Conservation (phyloP, 2,113 vertebrate species). For the Toxotes jaculatrix region DNA sequence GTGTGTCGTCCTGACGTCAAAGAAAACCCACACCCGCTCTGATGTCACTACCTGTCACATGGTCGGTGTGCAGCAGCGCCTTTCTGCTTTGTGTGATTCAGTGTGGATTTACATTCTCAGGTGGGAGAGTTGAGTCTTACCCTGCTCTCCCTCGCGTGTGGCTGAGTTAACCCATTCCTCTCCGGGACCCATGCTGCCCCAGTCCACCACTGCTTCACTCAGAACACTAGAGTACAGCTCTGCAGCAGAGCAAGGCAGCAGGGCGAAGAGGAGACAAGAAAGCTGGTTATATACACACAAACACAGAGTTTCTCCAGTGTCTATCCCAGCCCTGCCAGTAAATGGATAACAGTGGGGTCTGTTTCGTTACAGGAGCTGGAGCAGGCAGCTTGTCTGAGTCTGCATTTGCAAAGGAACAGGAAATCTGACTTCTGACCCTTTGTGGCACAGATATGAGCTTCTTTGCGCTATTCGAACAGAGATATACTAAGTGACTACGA, state of each 20-base stretch:
- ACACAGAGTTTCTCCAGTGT: slow-evolving; percentile 17
- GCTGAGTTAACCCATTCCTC: slow-evolving; percentile 76
- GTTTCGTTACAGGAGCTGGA: background rate
- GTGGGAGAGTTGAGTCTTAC: slow-evolving; percentile 69
- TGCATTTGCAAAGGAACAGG: slow-evolving; percentile 48
- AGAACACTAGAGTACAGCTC: slow-evolving; percentile 85
- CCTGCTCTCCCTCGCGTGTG: slow-evolving; percentile 62
- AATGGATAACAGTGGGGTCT: background rate
- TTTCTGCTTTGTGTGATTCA: slow-evolving; percentile 3
- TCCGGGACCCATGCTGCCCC: slow-evolving; percentile 78
- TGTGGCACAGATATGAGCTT: slow-evolving; percentile 2
- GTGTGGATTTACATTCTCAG: background rate
- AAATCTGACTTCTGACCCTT: slow-evolving; percentile 43
- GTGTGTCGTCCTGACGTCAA: background rate
- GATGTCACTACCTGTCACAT: slow-evolving; percentile 4
- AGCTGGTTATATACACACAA: slow-evolving; percentile 58
- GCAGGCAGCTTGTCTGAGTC: slow-evolving; percentile 16
- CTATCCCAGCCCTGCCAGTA: background rate
- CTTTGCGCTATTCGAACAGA: slow-evolving; percentile 29
- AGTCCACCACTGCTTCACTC: slow-evolving; percentile 81
- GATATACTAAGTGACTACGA: background rate
- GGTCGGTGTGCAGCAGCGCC: background rate
- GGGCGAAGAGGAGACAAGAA: slow-evolving; percentile 65
- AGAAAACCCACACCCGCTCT: background rate
- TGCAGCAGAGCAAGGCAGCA: slow-evolving; percentile 73